Base-by-base conservation (phyloP, 2,888 invertebrate species). In the Andrena marginata region DNA sequence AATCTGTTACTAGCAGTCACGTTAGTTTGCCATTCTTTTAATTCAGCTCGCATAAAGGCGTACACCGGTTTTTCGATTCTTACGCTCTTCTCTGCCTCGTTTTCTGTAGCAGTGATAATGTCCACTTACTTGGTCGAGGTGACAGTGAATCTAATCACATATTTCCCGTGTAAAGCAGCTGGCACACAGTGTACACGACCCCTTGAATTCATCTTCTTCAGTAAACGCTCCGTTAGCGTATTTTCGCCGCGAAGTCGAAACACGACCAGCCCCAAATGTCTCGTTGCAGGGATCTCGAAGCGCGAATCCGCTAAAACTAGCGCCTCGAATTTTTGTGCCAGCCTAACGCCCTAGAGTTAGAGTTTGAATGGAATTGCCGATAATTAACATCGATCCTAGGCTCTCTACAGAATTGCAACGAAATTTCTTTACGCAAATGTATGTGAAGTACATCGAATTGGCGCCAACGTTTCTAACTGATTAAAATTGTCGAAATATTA, bases 181-280 rank as follows among this genome's bases (percentile, higher is more conserved):
- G 99, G 99, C 0, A 99, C 99, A 85, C 99, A 98, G 94, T 99
- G 99, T 7, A 99, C 96, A 88, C 97, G 96, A 7, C 98, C 99
- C 0, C 97, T 96, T 1, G 96, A 96, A 92, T 99, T 99, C 71
- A 99, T 94, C 0, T 97, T 96, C 93, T 99, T 99, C 73, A 99
- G 95, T 4, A 99, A 94, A 16, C 96, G 95, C 94, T 99, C 99
- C 0, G 99, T 99, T 63, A 98, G 95, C 0, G 97, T 96, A 91
- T 98, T 97, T 93, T 98, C 96, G 72, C 98, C 97, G 31, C 96
- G 96, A 6, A 99, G 95, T 42, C 99, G 96, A 93, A 99, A 99
- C 0, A 98, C 98, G 0, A 99, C 99, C 95, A 99, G 95, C 0
- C 97, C 97, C 73, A 99, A 95, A 93, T 98, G 97, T 33, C 99